These are phyloP conservation scores for Drosophila saltans DNA, from an alignment of 1,140 invertebrate species.

Conservation along the genomic window DNA sequence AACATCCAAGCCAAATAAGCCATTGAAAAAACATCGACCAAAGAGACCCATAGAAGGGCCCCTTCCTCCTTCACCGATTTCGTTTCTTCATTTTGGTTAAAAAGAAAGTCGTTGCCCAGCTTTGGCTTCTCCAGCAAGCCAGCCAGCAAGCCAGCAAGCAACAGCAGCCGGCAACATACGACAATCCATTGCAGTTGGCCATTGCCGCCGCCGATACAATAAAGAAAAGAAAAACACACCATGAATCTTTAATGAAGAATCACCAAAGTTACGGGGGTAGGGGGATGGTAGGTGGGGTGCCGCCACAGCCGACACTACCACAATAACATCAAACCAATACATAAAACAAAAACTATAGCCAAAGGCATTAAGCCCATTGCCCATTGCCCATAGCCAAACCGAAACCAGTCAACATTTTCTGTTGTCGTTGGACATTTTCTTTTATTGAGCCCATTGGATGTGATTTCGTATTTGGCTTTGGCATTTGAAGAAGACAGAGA, in stretches of 20 bases:
- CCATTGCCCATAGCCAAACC: slow-evolving; percentile 8
- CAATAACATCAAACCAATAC: neutral
- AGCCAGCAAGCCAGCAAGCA: slow-evolving; percentile 40
- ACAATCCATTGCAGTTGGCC: slow-evolving; percentile 26
- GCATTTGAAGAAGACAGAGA: slow-evolving; percentile 56
- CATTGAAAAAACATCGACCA: slow-evolving; percentile 43
- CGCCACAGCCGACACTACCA: neutral
- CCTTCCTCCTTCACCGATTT: slow-evolving; percentile 12
- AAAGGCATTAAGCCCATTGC: neutral
- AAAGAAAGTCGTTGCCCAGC: slow-evolving; percentile 71
- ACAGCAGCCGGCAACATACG: slow-evolving; percentile 13
- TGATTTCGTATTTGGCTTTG: slow-evolving; percentile 72
- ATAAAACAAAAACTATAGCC: slow-evolving; percentile 24
- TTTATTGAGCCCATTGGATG: slow-evolving; percentile 75
- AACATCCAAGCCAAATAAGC: slow-evolving; percentile 60
- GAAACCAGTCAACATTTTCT: slow-evolving; percentile 11
- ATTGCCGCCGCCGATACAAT: slow-evolving; percentile 17
- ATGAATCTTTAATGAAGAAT: slow-evolving; percentile 82
- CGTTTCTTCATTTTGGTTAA: slow-evolving; percentile 66
- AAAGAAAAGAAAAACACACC: slow-evolving; percentile 73
- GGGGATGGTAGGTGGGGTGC: too few relatives aligned
- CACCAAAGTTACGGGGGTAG: slow-evolving; percentile 49
- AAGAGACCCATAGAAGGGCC: slow-evolving; percentile 33
- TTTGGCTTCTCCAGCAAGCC: slow-evolving; percentile 58
- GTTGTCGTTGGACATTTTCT: slow-evolving; percentile 68